phyloP scores from a whole-genome alignment of 2,797 vertebrate species.

The Cichlasoma orientale region DNA sequence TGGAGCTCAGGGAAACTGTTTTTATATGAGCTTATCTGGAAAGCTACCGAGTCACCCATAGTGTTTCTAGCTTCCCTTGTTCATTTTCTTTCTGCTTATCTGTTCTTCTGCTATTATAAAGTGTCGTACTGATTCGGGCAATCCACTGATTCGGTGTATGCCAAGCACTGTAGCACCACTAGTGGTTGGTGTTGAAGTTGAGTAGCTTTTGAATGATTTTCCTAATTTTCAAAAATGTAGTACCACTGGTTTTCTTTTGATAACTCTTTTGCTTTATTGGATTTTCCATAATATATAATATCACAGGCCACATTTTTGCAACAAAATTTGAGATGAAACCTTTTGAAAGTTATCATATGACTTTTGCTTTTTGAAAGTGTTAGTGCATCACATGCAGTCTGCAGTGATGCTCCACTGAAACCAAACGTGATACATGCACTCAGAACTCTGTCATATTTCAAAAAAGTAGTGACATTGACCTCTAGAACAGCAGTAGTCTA shows the following conservation, averaged over 20 bases:
- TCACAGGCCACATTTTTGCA: background rate
- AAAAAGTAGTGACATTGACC: background rate
- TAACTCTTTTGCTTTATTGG: background rate
- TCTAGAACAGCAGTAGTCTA: background rate
- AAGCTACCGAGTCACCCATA: background rate
- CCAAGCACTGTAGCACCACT: background rate
- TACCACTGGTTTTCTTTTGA: background rate
- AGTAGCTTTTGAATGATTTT: background rate
- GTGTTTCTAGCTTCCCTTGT: background rate
- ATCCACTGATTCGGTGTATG: background rate
- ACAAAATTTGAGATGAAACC: background rate
- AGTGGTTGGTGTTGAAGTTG: background rate
- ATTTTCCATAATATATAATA: background rate
- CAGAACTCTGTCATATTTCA: background rate
- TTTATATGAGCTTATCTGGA: background rate
- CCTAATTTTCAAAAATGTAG: background rate
- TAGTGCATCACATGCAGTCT: background rate
- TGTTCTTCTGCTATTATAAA: background rate
- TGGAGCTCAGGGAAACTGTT: background rate
- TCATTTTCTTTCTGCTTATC: background rate
- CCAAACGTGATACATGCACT: too few species aligned
- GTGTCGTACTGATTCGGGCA: background rate
- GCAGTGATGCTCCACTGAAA: background rate
- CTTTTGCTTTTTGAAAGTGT: background rate
- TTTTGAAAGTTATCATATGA: background rate